phyloP scores from a whole-genome alignment of 2,113 vertebrate genomes.

The Puntigrus tetrazona region DNA sequence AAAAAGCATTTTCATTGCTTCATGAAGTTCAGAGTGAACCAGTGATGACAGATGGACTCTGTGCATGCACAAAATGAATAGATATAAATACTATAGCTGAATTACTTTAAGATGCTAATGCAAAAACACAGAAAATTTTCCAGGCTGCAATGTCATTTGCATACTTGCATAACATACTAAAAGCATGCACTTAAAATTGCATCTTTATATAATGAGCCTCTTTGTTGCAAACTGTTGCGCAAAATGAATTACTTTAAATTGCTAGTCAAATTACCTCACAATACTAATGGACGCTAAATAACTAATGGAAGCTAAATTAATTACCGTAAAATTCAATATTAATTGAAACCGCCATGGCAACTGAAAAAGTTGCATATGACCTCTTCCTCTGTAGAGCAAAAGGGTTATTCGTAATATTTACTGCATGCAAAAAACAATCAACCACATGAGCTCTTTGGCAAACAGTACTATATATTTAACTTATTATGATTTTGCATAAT shows the following conservation, averaged over 20 bases:
- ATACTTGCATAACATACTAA: background rate
- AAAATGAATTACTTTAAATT: background rate
- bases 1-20: no score
- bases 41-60: no score
- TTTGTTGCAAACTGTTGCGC: background rate
- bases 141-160: background rate
- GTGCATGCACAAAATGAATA: background rate
- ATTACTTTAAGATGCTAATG: background rate
- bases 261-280: background rate
- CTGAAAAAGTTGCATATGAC: background rate
- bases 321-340: background rate
- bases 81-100: background rate
- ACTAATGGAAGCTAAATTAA: background rate
- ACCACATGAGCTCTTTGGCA: background rate
- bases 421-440: background rate
- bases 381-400: background rate
- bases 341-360: background rate
- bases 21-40: no score
- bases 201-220: background rate
- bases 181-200: background rate
- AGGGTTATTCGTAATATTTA: background rate
- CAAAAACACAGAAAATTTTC: background rate
- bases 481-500: background rate
- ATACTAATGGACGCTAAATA: background rate
- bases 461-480: background rate